Evolutionary conservation across 2,113 vertebrate genomes (phyloP).

Genomic region (Seriola quinqueradiata): DNA sequence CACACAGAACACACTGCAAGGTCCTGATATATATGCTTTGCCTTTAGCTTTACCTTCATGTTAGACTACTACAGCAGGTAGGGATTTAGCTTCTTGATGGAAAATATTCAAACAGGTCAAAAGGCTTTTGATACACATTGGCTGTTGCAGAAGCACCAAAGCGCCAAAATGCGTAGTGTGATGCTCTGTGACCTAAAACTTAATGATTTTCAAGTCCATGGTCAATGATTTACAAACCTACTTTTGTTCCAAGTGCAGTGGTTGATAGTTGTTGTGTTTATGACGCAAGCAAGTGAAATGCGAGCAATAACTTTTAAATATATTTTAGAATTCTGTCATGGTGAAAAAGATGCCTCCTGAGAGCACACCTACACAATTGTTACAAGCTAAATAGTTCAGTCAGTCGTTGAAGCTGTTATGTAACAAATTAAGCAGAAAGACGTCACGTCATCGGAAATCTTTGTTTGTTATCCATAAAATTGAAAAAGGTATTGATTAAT

Average conservation of each 20-base stretch:
- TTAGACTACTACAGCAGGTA: neutral
- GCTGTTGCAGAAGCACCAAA: neutral
- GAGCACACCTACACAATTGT: neutral
- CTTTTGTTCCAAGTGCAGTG: neutral
- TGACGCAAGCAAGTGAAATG: constrained; percentile 53
- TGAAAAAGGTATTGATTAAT: neutral
- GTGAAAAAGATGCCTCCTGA: neutral
- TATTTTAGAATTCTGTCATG: neutral
- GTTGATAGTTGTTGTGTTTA: constrained; percentile 9
- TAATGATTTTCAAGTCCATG: constrained; percentile 9
- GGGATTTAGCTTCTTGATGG: neutral
- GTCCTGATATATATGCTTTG: neutral
- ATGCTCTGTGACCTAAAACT: neutral
- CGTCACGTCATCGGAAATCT: neutral
- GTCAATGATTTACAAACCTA: constrained; percentile 23
- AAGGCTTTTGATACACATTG: neutral
- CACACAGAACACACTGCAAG: neutral
- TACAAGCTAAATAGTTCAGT: neutral
- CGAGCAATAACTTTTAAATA: neutral
- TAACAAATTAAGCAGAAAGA: neutral
- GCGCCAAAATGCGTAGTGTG: neutral
- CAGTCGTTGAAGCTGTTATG: neutral
- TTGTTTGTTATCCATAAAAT: no score
- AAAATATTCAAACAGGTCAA: neutral
- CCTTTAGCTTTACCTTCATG: neutral